Conservation (phyloP, 2,888 invertebrate species). For the Griposia aprilina region DNA sequence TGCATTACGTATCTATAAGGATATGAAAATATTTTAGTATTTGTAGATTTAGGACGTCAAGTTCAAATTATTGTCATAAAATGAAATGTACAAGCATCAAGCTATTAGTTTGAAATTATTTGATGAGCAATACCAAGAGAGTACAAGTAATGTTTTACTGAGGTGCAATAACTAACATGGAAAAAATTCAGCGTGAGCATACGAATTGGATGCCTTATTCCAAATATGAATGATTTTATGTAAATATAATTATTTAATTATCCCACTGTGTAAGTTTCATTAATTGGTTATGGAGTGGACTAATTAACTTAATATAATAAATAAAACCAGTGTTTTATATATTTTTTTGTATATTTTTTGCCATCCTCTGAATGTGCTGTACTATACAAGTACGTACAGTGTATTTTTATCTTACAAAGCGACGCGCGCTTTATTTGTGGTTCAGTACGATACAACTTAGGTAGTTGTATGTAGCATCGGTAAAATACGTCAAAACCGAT, state of each 20-base stretch:
- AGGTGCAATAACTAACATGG: slow-evolving; percentile 75
- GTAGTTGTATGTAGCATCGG: no score
- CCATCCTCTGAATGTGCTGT: not conserved
- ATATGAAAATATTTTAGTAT: slow-evolving; percentile 68
- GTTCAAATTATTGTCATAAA: slow-evolving; percentile 78
- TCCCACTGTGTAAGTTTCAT: slow-evolving; percentile 82
- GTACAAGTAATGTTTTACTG: slow-evolving; percentile 80
- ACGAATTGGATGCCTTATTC: slow-evolving; percentile 75
- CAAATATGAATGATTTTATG: slow-evolving; percentile 74
- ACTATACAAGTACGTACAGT: not conserved
- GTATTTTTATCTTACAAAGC: not conserved
- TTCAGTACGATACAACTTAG: not conserved
- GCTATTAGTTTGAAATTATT: slow-evolving; percentile 74
- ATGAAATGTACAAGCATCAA: slow-evolving; percentile 77
- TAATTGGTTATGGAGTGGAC: slow-evolving; percentile 84
- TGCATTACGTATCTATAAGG: slow-evolving; percentile 38
- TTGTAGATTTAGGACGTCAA: slow-evolving; percentile 74
- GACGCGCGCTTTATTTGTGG: not conserved
- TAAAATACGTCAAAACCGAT: no score
- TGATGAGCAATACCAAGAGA: slow-evolving; percentile 84
- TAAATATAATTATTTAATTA: slow-evolving; percentile 81
- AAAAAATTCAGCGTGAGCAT: slow-evolving; percentile 71
- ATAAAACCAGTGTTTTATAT: slow-evolving; percentile 71
- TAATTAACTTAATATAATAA: slow-evolving; percentile 78
- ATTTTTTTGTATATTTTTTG: slow-evolving; percentile 40